These are phyloP conservation scores for Lamellibrachia satsuma DNA, from an alignment of 2,888 invertebrate genomes.

Conservation along the genomic window DNA sequence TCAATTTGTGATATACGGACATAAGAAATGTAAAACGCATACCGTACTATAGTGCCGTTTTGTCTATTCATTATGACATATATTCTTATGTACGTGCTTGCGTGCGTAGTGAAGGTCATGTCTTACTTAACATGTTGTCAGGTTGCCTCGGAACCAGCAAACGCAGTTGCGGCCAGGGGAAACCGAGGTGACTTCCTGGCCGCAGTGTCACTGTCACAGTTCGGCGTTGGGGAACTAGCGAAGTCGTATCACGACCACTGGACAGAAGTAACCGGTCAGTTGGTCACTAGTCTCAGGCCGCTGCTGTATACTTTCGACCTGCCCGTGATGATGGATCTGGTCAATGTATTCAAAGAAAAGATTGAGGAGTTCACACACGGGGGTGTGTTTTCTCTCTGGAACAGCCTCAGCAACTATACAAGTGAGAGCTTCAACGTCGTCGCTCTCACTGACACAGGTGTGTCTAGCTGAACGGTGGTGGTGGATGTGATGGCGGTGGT, in stretches of 20 bases:
- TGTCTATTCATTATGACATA: neutral
- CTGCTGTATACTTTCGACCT: neutral
- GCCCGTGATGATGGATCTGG: neutral
- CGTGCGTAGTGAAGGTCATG: neutral
- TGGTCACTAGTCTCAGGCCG: neutral
- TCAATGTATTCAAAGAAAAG: neutral
- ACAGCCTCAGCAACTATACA: neutral
- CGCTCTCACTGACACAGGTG: constrained; percentile 17
- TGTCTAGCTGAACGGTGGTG: too few species aligned
- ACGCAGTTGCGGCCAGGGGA: neutral
- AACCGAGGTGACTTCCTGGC: neutral
- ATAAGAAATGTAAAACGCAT: neutral
- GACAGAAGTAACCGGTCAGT: neutral
- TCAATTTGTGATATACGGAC: neutral
- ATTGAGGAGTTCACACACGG: neutral
- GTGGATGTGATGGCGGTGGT: too few species aligned
- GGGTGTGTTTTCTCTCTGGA: neutral
- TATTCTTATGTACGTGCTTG: neutral
- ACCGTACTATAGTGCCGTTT: neutral
- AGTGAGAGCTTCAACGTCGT: neutral
- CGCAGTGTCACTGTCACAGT: neutral
- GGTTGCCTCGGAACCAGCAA: neutral
- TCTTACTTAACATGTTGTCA: neutral
- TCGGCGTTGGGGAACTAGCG: neutral
- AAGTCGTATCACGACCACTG: neutral